Evolutionary conservation across 1,140 invertebrate species (phyloP).

Genomic region (Hormaphis cornu): DNA sequence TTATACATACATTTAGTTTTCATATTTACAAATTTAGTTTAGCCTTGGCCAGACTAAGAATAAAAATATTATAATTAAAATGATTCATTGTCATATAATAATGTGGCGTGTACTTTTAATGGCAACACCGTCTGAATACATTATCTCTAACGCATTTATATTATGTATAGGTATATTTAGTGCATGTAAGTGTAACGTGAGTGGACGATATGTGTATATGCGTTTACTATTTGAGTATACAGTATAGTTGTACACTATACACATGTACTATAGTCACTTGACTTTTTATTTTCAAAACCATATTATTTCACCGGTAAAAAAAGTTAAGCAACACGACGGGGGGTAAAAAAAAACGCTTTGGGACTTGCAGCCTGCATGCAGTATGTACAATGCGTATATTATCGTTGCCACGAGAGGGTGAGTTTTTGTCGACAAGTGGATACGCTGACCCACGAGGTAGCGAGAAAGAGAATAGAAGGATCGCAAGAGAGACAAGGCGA

Average conservation of each 20-base stretch:
- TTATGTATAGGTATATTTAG: too few species aligned
- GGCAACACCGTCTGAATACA: too few species aligned
- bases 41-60: too few species aligned
- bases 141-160: too few species aligned
- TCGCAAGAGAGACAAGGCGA: background rate
- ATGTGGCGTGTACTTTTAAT: too few species aligned
- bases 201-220: background rate
- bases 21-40: too few species aligned
- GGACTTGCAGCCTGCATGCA: background rate
- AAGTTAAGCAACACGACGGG: conserved; percentile 17
- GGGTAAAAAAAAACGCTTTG: background rate
- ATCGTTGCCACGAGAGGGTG: conserved; percentile 1
- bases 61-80: too few species aligned
- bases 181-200: background rate
- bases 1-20: too few species aligned
- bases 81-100: too few species aligned
- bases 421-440: conserved; percentile 26
- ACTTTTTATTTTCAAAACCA: conserved; percentile 20
- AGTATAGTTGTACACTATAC: background rate
- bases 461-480: too few species aligned
- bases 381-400: background rate
- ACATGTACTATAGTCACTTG: conserved; percentile 9
- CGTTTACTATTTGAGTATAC: too few species aligned
- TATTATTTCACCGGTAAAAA: background rate
- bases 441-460: conserved; percentile 5